These are phyloP conservation scores for Teleiodes luculella DNA, from an alignment of 2,888 invertebrate species.

Conservation along the genomic window DNA sequence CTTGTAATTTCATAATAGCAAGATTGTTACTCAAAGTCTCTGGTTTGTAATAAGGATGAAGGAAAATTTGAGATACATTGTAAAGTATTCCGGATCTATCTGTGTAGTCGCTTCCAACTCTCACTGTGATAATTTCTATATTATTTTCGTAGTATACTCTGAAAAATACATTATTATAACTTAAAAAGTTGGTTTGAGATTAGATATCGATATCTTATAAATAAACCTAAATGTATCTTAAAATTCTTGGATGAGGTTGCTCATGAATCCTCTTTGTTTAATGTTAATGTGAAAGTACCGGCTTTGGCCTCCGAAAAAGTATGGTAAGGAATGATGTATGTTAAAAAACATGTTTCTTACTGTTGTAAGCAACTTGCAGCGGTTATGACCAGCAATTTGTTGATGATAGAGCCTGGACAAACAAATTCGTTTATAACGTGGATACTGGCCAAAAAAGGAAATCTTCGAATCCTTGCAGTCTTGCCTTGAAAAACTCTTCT, in stretches of 20 bases:
- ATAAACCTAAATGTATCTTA: no score
- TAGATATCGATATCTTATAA: no score
- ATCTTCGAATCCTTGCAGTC: slow-evolving; percentile 25
- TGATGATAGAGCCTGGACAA: slow-evolving; percentile 42
- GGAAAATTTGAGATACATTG: slow-evolving; percentile 18
- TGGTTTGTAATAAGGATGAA: slow-evolving; percentile 39
- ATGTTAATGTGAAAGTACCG: no score
- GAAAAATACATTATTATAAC: no score
- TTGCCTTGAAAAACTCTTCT: slow-evolving; percentile 34
- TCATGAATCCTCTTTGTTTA: no score
- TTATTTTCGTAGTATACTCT: not conserved
- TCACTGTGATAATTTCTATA: slow-evolving; percentile 26
- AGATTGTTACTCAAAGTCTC: slow-evolving; percentile 23
- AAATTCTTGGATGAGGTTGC: no score
- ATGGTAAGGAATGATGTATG: no score
- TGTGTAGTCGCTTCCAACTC: slow-evolving; percentile 39
- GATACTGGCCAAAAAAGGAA: slow-evolving; percentile 41
- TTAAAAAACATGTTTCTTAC: no score
- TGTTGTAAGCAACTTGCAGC: slow-evolving; percentile 44
- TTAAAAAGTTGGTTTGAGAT: no score
- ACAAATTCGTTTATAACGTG: slow-evolving; percentile 31
- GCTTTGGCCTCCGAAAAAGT: no score
- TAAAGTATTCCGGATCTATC: slow-evolving; percentile 26
- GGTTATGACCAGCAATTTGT: slow-evolving; percentile 37
- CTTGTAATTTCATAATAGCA: slow-evolving; percentile 19